Evolutionary conservation across 1,140 invertebrate species (phyloP), one percentile per base, ranked within the genome.

Genomic region (Linepithema humile): DNA sequence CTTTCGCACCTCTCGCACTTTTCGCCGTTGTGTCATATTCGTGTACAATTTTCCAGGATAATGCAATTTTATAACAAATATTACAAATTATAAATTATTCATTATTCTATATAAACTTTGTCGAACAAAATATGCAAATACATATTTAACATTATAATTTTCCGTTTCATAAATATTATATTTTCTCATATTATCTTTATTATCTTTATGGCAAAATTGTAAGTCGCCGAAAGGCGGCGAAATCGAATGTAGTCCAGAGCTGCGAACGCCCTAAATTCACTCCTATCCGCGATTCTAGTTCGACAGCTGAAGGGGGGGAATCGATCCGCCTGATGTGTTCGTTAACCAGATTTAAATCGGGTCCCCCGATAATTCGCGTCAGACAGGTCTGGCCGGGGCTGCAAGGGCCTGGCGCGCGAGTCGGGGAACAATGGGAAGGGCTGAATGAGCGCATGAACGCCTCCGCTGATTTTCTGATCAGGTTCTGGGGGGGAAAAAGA

Each of bases 391-490:
- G 75, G 48, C 35, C 48, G n/a, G 73, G 26, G 50, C 50, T 59
- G 32, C 15, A 2, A 45, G 64, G 53, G 72, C 23, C 53, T 5
- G 64, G 32, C 45, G 23, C 48, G 53, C 2, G 69, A 53, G 23
- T n/a, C 26, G n/a, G 20, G 9, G 35, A 65, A 55, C 20, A 62
- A 57, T 50, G 57, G 57, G 17, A 59, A 53, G 43, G 70, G 35
- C 26, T 82, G 87, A 88, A 88, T 77, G 85, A 87, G 74, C 69
- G 82, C 53, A 40, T 69, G 70, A 83, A 88, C 69, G 87, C 87
- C 83, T 82, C 70, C 43, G 62, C 67, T 82, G 86, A 85, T 85
- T 82, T 82, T 88, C 74, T 45, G 86, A 88, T 88, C 69, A 53
- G 86, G 85, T 82, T 87, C 82, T 62, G 45, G 72, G 73, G 62